A percentile compares a stretch with the other conserved stretches of the same genome.
These are phyloP conservation scores for Pterocles burchelli DNA, from an alignment of 2,113 vertebrate genomes.

Conservation along the genomic window DNA sequence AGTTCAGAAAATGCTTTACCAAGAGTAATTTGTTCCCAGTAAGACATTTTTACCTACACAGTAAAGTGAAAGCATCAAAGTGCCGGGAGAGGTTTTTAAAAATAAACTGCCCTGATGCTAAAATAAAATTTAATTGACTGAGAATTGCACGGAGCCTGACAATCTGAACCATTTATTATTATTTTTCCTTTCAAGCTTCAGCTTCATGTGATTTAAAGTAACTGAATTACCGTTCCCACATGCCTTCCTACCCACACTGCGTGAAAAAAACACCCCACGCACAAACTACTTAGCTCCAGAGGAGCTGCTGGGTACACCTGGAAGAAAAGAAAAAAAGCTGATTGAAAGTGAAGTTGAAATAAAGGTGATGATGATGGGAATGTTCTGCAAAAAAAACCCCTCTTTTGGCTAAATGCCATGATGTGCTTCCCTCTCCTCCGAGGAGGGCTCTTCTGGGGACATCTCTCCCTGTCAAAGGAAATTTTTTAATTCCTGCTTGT, in stretches of 20 bases:
- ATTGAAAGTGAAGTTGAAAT: slow-evolving; percentile 12
- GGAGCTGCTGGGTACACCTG: slow-evolving; percentile 27
- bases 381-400: background rate
- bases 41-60: slow-evolving; percentile 22
- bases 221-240: slow-evolving; percentile 49
- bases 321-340: background rate
- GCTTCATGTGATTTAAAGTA: slow-evolving; percentile 47
- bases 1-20: background rate
- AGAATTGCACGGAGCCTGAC: slow-evolving; percentile 37
- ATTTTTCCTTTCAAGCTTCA: slow-evolving; percentile 55
- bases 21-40: slow-evolving; percentile 32
- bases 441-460: background rate
- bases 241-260: slow-evolving; percentile 16
- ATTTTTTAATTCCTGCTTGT: background rate
- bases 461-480: slow-evolving; percentile 7
- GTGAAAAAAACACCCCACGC: background rate
- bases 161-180: slow-evolving; percentile 43
- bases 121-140: slow-evolving; percentile 68
- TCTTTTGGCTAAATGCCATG: background rate
- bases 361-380: background rate
- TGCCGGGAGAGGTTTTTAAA: slow-evolving; percentile 34
- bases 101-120: slow-evolving; percentile 40
- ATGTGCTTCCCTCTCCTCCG: background rate
- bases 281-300: background rate
- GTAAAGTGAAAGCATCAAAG: slow-evolving; percentile 29